Base-by-base conservation (phyloP, 2,888 invertebrate species). In the Tuberolachnus salignus region DNA sequence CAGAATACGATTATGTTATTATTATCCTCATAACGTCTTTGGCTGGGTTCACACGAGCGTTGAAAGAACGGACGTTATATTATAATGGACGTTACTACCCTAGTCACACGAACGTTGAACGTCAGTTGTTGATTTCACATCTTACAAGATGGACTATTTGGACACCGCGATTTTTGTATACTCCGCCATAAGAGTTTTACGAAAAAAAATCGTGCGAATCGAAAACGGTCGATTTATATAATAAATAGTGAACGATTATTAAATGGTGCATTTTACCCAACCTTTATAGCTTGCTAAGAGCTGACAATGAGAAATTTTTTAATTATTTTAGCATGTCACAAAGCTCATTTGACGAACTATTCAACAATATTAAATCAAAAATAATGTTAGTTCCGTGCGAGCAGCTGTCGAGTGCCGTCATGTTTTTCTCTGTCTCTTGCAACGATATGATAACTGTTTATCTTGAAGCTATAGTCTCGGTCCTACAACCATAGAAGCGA, bases 241-340 rank as follows among this genome's bases (percentile, higher is more conserved):
- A 55, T 55, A 55, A 55, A 55, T 55, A 55, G 55, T 55, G 55
- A 55, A 21, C 55, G 55, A 55, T 55, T 55, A n/a, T 55, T 55
- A 55, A 55, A 21, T 21, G 55, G 55, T 55, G 21, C 55, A 55
- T 55, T 55, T 55, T 55, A 55, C 55, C n/a, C n/a, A 55, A 55
- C 21, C 51, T 51, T 51, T n/a, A n/a, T n/a, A n/a, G n/a, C n/a
- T n/a, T n/a, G n/a, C n/a, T n/a, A n/a, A n/a, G n/a, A n/a, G n/a
- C 51, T 51, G 51, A 51, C 51, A 51, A 51, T 51, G 51, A 14
- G 11, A 51, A 51, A 51, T 51, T 51, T 51, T 51, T 51, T 11
- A 51, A 51, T 51, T 51, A 51, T 51, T 51, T 51, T 51, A 14
- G 51, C 51, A 51, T n/a, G 51, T 51, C 51, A 51, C 51, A 51